Conservation (phyloP, 1,140 invertebrate genomes). For the Neodiprion pinetum region DNA sequence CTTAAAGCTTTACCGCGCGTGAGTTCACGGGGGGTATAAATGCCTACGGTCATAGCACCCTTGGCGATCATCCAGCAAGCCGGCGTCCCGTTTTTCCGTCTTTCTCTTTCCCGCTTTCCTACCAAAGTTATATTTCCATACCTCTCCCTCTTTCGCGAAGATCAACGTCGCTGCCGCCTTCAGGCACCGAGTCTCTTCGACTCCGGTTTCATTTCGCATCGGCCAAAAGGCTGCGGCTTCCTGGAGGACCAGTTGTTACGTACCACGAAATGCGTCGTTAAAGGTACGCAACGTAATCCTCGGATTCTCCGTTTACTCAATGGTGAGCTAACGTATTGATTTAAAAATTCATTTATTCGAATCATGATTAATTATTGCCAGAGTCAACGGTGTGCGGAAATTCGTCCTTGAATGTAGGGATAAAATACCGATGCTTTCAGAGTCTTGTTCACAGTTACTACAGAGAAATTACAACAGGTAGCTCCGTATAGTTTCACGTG, state of each 20-base stretch:
- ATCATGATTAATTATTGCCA: too few relatives aligned
- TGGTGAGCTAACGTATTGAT: too few relatives aligned
- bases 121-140: neutral
- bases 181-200: neutral
- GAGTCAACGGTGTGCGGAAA: too few relatives aligned
- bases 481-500: too few relatives aligned
- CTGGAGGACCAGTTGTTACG: neutral
- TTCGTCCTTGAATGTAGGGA: too few relatives aligned
- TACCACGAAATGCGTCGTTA: neutral
- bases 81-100: constrained; percentile 25
- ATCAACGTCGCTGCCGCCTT: neutral
- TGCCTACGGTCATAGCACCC: constrained; percentile 28
- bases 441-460: too few relatives aligned
- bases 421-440: too few relatives aligned
- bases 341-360: too few relatives aligned
- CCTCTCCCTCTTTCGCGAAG: neutral
- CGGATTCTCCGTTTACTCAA: too few relatives aligned
- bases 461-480: too few relatives aligned
- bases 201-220: neutral
- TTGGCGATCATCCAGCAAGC: constrained; percentile 18
- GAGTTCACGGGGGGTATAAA: neutral
- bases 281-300: neutral
- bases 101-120: neutral
- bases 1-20: neutral
- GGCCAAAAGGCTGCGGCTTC: too few relatives aligned